Evolutionary conservation across 2,113 vertebrate species (phyloP), one percentile per base, ranked within the genome.

Genomic region (Chloropsis hardwickii): DNA sequence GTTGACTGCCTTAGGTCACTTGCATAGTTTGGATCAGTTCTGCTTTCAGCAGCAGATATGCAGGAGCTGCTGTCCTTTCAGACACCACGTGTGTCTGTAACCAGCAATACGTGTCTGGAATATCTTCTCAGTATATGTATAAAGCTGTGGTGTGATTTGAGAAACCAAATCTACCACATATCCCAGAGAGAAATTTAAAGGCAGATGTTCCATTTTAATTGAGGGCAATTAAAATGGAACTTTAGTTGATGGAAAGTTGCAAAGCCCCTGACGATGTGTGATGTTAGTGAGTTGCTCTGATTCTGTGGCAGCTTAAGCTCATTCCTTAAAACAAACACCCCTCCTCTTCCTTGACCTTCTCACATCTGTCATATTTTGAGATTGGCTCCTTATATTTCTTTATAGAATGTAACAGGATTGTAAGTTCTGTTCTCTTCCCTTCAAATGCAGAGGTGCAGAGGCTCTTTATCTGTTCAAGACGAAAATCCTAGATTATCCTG

Each of bases 31-130:
- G 44, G 37, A 29, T 76, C 57, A 53, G 1, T 95, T 93, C 33
- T 1, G 2, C n/a, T 50, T 5, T 61, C 7, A 1, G 70, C 28
- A 37, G 74, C 24, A 20, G 57, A 8, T 3, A 0, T 48, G 51
- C 3, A 4, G 73, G 74, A 73, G 70, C 29, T 91, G 31, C n/a
- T 90, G 78, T 56, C 21, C 25, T 70, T 72, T 48, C 31, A 19
- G 29, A 35, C 44, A 50, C 20, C 0, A 1, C 1, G 1, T 9
- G 16, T 8, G 1, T 28, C 53, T 81, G 44, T 78, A 37, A 71
- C 19, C 24, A 74, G 33, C 33, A 67, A 53, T 6, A 44, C 1
- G 5, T 69, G 40, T n/a, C 44, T 23, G 48, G 5, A 8, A 0
- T 60, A 19, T 61, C 31, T 58, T 53, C 45, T 47, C 31, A 76